These are phyloP conservation scores for Calephelis perditalis DNA, from an alignment of 2,888 invertebrate genomes.

Conservation along the genomic window DNA sequence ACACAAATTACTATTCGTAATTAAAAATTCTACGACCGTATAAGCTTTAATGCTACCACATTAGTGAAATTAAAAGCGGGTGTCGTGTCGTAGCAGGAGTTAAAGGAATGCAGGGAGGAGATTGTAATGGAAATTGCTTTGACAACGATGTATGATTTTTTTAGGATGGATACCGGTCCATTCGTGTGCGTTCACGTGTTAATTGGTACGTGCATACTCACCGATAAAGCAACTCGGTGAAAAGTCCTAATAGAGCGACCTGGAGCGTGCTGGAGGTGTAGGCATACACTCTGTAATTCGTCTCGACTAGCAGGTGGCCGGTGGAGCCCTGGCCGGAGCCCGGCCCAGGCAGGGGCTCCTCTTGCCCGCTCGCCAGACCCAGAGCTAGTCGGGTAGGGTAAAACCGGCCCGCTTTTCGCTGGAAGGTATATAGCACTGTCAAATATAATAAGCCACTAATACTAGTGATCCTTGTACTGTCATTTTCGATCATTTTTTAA, in stretches of 20 bases:
- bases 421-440: conserved; percentile 27
- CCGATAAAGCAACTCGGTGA: conserved; percentile 95
- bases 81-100: too few relatives aligned
- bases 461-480: too few relatives aligned
- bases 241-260: conserved; percentile 94
- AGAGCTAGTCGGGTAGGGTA: conserved; percentile 96
- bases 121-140: too few relatives aligned
- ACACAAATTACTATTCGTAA: conserved; percentile 70
- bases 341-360: conserved; percentile 52
- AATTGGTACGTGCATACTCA: conserved; percentile 35
- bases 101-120: too few relatives aligned
- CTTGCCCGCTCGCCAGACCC: conserved; percentile 83
- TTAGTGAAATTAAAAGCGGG: too few relatives aligned
- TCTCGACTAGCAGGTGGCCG: conserved; percentile 96
- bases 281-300: conserved; percentile 96
- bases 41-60: too few relatives aligned
- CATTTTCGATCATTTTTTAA: too few relatives aligned
- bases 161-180: too few relatives aligned
- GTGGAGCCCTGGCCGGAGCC: conserved; percentile 58
- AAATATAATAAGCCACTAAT: too few relatives aligned
- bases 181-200: too few relatives aligned
- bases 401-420: conserved; percentile 94
- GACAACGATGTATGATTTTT: too few relatives aligned
- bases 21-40: too few relatives aligned
- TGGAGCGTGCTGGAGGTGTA: conserved; percentile 96